Percentiles rank a stretch among this genome's conserved stretches.
phyloP scores from a whole-genome alignment of 2,888 invertebrate genomes.

The Nomada ruficornis region DNA sequence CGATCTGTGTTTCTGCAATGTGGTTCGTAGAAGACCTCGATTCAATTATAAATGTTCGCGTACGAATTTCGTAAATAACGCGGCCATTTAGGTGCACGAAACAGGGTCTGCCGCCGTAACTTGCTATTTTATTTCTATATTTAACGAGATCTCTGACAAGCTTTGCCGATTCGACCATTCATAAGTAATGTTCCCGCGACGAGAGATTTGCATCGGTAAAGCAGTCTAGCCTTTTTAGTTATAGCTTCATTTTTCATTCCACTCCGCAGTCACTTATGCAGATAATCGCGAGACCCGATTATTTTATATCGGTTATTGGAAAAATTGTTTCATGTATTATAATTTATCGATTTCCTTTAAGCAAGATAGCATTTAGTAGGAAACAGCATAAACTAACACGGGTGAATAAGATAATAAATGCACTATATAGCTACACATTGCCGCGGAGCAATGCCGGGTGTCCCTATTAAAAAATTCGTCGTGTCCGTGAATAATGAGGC shows the following conservation, averaged over 20 bases:
- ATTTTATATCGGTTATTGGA: not conserved
- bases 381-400: not conserved
- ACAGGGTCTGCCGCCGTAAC: not conserved
- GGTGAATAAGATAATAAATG: conserved; percentile 30
- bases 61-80: conserved; percentile 42
- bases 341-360: too few species aligned
- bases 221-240: not conserved
- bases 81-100: conserved; percentile 7
- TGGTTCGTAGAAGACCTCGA: not conserved
- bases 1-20: not conserved
- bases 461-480: conserved; percentile 50
- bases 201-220: not conserved
- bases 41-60: conserved; percentile 29
- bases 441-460: conserved; percentile 22
- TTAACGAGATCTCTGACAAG: not conserved
- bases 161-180: not conserved
- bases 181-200: not conserved
- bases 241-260: not conserved
- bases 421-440: conserved; percentile 4
- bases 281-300: too few species aligned
- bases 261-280: not conserved
- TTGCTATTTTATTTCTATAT: not conserved
- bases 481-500: conserved; percentile 34
- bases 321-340: too few species aligned
- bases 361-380: too few species aligned